phyloP scores from a whole-genome alignment of 2,113 vertebrate genomes.

The Sylvietta virens region DNA sequence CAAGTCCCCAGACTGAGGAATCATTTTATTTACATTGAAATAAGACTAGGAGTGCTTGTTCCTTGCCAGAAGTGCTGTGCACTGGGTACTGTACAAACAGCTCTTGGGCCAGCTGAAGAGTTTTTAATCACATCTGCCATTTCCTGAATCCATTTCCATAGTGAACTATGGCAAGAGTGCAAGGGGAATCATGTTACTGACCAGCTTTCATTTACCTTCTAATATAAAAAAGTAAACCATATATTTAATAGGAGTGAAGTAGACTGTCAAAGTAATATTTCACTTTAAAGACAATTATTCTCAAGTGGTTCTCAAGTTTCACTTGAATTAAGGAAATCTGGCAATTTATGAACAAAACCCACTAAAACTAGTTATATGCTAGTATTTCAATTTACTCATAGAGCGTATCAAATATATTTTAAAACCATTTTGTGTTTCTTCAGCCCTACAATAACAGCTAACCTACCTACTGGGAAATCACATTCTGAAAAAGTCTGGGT shows the following conservation, averaged over 20 bases:
- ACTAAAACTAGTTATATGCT: slow-evolving; percentile 9
- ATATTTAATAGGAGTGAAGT: slow-evolving; percentile 35
- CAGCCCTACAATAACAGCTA: slow-evolving; percentile 43
- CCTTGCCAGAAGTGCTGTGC: background rate
- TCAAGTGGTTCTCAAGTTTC: slow-evolving; percentile 45
- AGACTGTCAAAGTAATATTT: slow-evolving; percentile 23
- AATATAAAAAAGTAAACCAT: slow-evolving; percentile 9
- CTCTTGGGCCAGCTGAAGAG: slow-evolving; percentile 16
- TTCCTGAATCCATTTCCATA: slow-evolving; percentile 46
- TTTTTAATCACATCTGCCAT: slow-evolving; percentile 51
- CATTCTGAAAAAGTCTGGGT: background rate
- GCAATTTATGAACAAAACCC: slow-evolving; percentile 24
- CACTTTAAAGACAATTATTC: slow-evolving; percentile 44
- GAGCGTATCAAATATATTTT: background rate
- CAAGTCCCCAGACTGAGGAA: background rate
- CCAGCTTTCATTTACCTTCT: slow-evolving; percentile 16
- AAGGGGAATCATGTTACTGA: slow-evolving; percentile 34
- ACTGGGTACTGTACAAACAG: slow-evolving; percentile 5
- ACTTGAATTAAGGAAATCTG: slow-evolving; percentile 47
- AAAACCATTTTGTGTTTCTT: slow-evolving; percentile 45
- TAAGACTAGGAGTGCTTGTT: background rate
- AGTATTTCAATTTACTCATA: slow-evolving; percentile 29
- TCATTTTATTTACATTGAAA: background rate
- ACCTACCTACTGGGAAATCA: slow-evolving; percentile 37
- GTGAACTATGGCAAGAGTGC: background rate